Base-by-base conservation (phyloP, 2,888 invertebrate genomes). In the Papilio elwesi region DNA sequence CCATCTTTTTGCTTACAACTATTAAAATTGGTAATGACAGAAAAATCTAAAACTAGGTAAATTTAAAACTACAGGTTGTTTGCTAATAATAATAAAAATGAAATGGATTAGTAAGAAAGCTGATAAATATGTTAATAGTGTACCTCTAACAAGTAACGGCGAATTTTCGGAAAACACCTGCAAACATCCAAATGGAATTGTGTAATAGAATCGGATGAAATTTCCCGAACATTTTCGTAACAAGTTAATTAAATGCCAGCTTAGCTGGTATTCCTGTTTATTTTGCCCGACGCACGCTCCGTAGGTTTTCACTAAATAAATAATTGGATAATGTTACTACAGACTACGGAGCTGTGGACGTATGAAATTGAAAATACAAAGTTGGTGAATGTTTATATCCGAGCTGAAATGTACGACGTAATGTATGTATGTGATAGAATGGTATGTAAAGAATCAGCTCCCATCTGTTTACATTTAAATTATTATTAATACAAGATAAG, bases 161-260 rank as follows among this genome's bases (percentile, higher is more conserved):
- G 74, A 74, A 77, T 75, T 76, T 79, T 78, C 76, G 62, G 48
- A 53, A 77, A 78, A 74, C 75, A 74, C 74, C 71, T 52, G 49
- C 62, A 68, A 74, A 77, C 55, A 69, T 69, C 13, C 49, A 64
- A 55, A 36, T 13, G 64, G 51, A 64, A 75, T 74, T 75, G 71
- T 55, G 71, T 70, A 75, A 74, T 66, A 65, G 70, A 74, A 74
- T 76, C 68, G 76, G 75, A 74, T 78, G 78, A 79, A 81, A 81
- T 81, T 83, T 82, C 84, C 81, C 80, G 76, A 78, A 77, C 80
- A 80, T 82, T 81, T 82, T 79, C 81, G 62, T 81, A 85, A 83
- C 81, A 79, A 79, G 81, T 85, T 85, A 85, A 86, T 85, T 85
- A 85, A 85, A 84, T 79, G 90, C 86, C 89, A 88, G 84, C 87